A percentile compares a stretch with the other conserved stretches of the same genome.
These are phyloP conservation scores for Heliothis subflexa DNA, from an alignment of 1,140 invertebrate genomes.

Conservation along the genomic window DNA sequence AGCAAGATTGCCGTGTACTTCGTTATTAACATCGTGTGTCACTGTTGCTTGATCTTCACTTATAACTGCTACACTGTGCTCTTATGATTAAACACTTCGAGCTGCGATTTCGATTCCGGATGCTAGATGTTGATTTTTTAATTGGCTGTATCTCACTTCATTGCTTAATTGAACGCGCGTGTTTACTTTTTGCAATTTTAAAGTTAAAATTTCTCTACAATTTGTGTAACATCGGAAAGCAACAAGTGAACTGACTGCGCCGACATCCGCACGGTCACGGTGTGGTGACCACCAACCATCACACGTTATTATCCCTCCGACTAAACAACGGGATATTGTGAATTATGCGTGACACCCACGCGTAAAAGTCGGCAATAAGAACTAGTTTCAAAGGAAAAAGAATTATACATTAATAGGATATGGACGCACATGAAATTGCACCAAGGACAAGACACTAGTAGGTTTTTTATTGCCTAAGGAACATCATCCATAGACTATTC, in stretches of 20 bases:
- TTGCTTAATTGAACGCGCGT: neutral
- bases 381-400: constrained; percentile 36
- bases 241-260: constrained; percentile 57
- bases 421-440: neutral
- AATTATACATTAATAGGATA: neutral
- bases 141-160: neutral
- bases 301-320: constrained; percentile 68
- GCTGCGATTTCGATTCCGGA: neutral
- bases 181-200: constrained; percentile 12
- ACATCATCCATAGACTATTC: neutral
- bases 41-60: constrained; percentile 30
- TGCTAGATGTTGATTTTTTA: neutral
- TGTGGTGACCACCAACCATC: constrained; percentile 66
- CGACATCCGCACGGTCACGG: constrained; percentile 66
- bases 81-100: constrained; percentile 29
- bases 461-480: neutral
- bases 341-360: constrained; percentile 78
- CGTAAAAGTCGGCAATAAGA: constrained; percentile 51
- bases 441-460: neutral
- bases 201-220: constrained; percentile 32
- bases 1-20: constrained; percentile 83
- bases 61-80: constrained; percentile 54
- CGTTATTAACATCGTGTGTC: constrained; percentile 81
- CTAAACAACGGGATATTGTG: constrained; percentile 76
- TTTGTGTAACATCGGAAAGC: constrained; percentile 47